A percentile compares a stretch with the other conserved stretches of the same genome.
These are phyloP conservation scores for Myotis vivesi DNA, from an alignment of 2,797 vertebrate species.

Conservation along the genomic window DNA sequence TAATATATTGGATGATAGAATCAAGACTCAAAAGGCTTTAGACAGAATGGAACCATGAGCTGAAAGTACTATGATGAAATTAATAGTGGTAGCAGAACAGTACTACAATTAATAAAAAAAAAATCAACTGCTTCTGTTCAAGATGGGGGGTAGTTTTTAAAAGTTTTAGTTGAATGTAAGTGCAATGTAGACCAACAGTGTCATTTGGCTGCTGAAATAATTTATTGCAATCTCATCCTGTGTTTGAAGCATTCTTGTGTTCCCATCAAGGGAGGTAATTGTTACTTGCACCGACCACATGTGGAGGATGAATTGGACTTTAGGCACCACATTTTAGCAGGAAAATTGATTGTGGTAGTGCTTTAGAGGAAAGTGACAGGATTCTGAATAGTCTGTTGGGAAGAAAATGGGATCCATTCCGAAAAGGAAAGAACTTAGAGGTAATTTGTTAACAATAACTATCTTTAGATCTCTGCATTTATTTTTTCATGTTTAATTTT, in stretches of 20 bases:
- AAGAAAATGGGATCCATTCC: background rate
- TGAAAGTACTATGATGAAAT: conserved; percentile 10
- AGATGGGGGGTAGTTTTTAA: background rate
- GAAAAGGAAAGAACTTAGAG: background rate
- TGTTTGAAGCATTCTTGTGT: background rate
- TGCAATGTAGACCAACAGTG: background rate
- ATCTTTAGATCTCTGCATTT: background rate
- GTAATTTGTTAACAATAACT: background rate
- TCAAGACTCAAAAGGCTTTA: background rate
- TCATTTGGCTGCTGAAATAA: background rate
- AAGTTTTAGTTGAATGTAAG: background rate
- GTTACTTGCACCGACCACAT: background rate
- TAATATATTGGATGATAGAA: background rate
- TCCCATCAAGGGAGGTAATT: background rate
- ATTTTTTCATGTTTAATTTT: background rate
- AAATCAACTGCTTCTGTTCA: conserved; percentile 26
- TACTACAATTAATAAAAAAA: background rate
- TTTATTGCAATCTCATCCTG: background rate
- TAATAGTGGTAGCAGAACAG: background rate
- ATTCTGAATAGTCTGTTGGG: background rate
- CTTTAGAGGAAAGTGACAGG: background rate
- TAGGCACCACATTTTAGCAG: background rate
- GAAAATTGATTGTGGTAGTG: background rate
- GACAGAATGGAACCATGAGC: conserved; percentile 12
- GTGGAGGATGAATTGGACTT: background rate